phyloP scores from a whole-genome alignment of 2,113 vertebrate genomes.

The Myotis yumanensis region DNA sequence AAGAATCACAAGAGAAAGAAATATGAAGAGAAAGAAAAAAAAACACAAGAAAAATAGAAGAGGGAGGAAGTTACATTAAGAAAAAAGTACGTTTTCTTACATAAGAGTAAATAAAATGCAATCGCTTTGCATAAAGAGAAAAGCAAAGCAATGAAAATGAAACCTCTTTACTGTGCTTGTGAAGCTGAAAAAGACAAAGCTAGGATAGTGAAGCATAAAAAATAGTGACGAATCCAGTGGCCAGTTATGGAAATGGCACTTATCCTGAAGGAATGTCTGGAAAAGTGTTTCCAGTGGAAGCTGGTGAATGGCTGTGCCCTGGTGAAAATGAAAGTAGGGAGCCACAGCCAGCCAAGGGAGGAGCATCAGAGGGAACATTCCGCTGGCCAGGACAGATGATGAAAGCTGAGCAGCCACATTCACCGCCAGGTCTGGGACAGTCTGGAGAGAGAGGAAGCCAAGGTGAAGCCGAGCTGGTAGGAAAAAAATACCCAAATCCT shows the following conservation, averaged over 20 bases:
- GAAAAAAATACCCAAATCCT: constrained; percentile 53
- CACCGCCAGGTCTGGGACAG: constrained; percentile 60
- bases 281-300: constrained; percentile 67
- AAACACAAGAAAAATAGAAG: neutral
- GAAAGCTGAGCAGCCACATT: constrained; percentile 46
- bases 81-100: neutral
- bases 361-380: constrained; percentile 57
- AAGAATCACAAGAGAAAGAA: neutral
- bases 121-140: neutral
- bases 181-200: neutral
- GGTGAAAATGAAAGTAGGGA: constrained; percentile 76
- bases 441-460: constrained; percentile 54
- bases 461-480: constrained; percentile 29
- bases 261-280: constrained; percentile 59
- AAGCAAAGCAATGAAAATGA: neutral
- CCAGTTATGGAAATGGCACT: constrained; percentile 36
- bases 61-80: neutral
- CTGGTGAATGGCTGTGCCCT: constrained; percentile 56
- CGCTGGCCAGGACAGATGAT: constrained; percentile 42
- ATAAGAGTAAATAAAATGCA: neutral
- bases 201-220: neutral
- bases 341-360: constrained; percentile 38
- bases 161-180: neutral
- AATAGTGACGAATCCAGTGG: neutral
- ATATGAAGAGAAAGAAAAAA: neutral